phyloP scores from a whole-genome alignment of 2,888 invertebrate genomes.

The Stegophylla sp. region DNA sequence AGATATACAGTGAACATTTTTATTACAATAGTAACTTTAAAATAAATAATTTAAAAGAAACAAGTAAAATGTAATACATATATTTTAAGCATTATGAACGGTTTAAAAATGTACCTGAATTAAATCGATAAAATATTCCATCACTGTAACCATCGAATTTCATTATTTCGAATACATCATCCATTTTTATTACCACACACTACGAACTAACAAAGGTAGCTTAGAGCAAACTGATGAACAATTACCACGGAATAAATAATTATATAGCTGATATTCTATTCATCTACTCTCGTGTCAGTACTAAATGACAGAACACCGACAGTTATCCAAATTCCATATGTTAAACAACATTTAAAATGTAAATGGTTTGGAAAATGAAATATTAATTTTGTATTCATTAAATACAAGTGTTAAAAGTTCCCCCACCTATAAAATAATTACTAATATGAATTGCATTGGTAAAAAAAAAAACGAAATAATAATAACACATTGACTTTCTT shows the following conservation, averaged over 20 bases:
- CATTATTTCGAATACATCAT: not conserved
- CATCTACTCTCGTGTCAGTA: not conserved
- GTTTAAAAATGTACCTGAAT: not conserved
- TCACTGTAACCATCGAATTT: not conserved
- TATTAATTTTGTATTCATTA: not conserved
- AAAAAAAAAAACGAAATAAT: not conserved
- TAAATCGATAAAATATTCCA: not conserved
- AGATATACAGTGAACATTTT: no score
- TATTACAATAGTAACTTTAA: no score
- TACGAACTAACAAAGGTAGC: not conserved
- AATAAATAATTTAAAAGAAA: no score
- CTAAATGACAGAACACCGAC: not conserved
- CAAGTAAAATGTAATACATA: no score
- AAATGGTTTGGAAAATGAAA: not conserved
- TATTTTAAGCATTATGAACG: no score
- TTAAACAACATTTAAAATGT: not conserved
- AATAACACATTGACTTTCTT: not conserved
- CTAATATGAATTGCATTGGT: not conserved
- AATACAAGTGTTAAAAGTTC: slow-evolving; percentile 4
- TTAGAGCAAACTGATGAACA: not conserved
- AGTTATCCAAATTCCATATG: not conserved
- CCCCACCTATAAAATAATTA: not conserved
- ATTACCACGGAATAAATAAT: not conserved
- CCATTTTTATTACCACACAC: not conserved
- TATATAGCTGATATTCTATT: no score